These are phyloP conservation scores for Hyphantria cunea DNA, from an alignment of 1,140 invertebrate genomes.

Conservation along the genomic window DNA sequence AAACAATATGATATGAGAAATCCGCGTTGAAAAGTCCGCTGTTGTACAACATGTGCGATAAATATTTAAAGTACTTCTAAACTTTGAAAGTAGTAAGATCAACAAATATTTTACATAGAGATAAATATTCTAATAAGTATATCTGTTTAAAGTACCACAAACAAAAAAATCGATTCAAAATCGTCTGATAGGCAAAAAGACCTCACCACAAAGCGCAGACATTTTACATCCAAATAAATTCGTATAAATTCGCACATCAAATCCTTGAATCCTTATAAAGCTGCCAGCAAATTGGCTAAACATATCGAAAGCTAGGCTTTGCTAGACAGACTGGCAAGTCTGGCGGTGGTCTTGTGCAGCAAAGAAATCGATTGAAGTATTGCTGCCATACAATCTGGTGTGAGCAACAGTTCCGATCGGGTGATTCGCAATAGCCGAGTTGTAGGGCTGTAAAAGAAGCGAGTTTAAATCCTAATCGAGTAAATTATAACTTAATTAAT, in stretches of 20 bases:
- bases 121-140: too few relatives aligned
- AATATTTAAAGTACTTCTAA: too few relatives aligned
- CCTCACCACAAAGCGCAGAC: slow-evolving; percentile 6
- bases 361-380: slow-evolving; percentile 34
- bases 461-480: neutral
- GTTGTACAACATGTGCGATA: too few relatives aligned
- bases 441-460: slow-evolving; percentile 30
- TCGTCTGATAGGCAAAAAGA: neutral
- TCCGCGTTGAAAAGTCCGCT: too few relatives aligned
- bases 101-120: too few relatives aligned
- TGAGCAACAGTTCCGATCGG: slow-evolving; percentile 48
- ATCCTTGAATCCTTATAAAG: slow-evolving; percentile 15
- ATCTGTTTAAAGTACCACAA: too few relatives aligned
- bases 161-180: too few relatives aligned
- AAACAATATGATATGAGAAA: too few relatives aligned
- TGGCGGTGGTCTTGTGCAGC: neutral
- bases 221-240: slow-evolving; percentile 18
- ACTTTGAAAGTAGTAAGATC: too few relatives aligned
- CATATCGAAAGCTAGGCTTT: slow-evolving; percentile 20
- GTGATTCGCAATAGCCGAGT: slow-evolving; percentile 38
- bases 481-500: too few relatives aligned
- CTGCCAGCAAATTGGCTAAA: slow-evolving; percentile 28
- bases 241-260: slow-evolving; percentile 9
- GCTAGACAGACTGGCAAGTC: slow-evolving; percentile 17
- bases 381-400: slow-evolving; percentile 35